Evolutionary conservation across 1,140 invertebrate genomes (phyloP).

Genomic region (Manduca sexta): DNA sequence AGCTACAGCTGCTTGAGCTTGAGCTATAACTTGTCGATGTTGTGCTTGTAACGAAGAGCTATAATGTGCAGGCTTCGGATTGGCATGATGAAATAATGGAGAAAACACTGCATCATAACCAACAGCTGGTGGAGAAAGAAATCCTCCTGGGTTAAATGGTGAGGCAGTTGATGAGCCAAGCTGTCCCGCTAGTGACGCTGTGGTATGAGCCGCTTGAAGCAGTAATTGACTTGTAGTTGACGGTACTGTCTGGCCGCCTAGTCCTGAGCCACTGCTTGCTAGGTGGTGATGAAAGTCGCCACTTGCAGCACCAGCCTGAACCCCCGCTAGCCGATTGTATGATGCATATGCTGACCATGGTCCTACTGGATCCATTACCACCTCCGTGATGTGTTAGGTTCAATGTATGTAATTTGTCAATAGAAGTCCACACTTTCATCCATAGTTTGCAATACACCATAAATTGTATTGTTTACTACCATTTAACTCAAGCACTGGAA

Average conservation of each 20-base stretch:
- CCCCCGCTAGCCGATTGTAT: constrained; percentile 80
- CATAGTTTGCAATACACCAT: constrained; percentile 60
- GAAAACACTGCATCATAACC: constrained; percentile 82
- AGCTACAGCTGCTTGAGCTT: constrained; percentile 69
- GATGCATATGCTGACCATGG: constrained; percentile 83
- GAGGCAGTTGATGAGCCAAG: constrained; percentile 74
- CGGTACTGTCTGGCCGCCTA: constrained; percentile 70
- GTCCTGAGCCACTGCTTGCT: constrained; percentile 65
- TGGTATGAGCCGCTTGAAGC: constrained; percentile 77
- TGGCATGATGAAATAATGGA: constrained; percentile 81
- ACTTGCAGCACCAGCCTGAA: constrained; percentile 74
- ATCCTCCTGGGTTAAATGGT: constrained; percentile 80
- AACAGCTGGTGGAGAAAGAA: constrained; percentile 79
- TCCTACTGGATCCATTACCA: constrained; percentile 85
- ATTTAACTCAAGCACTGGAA: constrained; percentile 51
- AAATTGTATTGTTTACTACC: constrained; percentile 40
- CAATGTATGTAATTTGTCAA: constrained; percentile 63
- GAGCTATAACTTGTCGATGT: constrained; percentile 74
- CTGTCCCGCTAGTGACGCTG: constrained; percentile 76
- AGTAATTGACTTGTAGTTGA: constrained; percentile 77
- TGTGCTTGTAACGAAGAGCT: constrained; percentile 75
- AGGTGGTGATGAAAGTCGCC: constrained; percentile 80
- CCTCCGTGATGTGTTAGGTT: constrained; percentile 59
- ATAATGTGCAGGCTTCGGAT: constrained; percentile 77
- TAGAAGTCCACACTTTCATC: constrained; percentile 69